These are phyloP conservation scores for Xenopus petersii DNA, from an alignment of 2,797 vertebrate species.

Conservation along the genomic window DNA sequence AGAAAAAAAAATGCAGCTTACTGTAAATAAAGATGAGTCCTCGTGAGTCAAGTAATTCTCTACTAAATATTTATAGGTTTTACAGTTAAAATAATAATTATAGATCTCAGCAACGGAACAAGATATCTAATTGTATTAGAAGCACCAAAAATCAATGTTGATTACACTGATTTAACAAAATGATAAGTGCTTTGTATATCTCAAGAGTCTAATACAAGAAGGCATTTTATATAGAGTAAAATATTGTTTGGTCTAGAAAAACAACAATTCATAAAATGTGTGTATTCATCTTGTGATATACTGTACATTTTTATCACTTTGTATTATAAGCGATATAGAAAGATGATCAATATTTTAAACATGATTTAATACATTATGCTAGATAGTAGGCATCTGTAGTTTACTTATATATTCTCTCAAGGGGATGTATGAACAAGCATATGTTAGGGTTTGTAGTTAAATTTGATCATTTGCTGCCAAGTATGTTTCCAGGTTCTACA, in stretches of 20 bases:
- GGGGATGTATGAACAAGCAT: too few relatives aligned
- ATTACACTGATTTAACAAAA: conserved; percentile 33
- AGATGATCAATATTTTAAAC: too few relatives aligned
- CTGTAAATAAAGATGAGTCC: neutral
- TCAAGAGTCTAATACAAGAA: neutral
- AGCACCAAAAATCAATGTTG: conserved; percentile 37
- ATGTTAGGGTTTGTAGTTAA: too few relatives aligned
- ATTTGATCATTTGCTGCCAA: too few relatives aligned
- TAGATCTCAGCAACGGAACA: conserved; percentile 31
- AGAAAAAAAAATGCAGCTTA: too few relatives aligned
- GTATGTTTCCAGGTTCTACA: too few relatives aligned
- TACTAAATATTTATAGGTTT: conserved; percentile 28
- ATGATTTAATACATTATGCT: too few relatives aligned
- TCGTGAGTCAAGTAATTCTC: conserved; percentile 13
- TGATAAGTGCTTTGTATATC: neutral
- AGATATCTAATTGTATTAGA: conserved; percentile 33
- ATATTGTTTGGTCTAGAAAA: neutral
- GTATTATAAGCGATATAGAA: too few relatives aligned
- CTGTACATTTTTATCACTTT: neutral
- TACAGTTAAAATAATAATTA: conserved; percentile 42
- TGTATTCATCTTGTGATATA: neutral
- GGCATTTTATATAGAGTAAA: neutral
- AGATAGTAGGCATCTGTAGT: too few relatives aligned
- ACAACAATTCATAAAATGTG: neutral
- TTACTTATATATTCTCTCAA: too few relatives aligned